Evolutionary conservation across 2,888 invertebrate species (phyloP).

Genomic region (Macroteleia sp.): DNA sequence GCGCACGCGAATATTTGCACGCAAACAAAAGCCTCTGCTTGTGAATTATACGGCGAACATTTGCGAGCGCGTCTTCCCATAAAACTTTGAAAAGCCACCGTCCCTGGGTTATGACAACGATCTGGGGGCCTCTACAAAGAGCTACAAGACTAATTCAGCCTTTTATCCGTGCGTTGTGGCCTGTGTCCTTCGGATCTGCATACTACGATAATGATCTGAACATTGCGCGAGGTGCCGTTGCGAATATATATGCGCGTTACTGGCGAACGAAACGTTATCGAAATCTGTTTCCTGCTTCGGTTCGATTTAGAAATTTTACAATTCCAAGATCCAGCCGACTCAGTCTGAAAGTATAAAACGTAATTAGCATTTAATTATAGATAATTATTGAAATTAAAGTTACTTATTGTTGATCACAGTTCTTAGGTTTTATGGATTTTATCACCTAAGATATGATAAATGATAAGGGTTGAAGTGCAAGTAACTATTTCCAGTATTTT

Average conservation of each 20-base stretch:
- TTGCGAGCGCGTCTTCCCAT: constrained; percentile 37
- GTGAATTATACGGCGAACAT: constrained; percentile 44
- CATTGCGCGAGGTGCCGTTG: constrained; percentile 55
- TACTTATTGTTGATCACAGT: constrained; percentile 12
- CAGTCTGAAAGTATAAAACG: constrained; percentile 27
- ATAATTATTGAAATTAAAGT: constrained; percentile 49
- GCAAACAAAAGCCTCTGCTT: constrained; percentile 44
- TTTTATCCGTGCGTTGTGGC: constrained; percentile 45
- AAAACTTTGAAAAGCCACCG: constrained; percentile 57
- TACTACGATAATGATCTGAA: constrained; percentile 56
- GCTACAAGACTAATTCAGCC: constrained; percentile 53
- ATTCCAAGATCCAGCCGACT: constrained; percentile 18
- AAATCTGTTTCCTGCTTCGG: constrained; percentile 46
- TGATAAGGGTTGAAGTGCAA: constrained; percentile 18
- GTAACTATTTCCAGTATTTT: background rate
- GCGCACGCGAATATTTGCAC: constrained; percentile 33
- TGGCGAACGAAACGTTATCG: constrained; percentile 22
- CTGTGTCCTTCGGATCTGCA: constrained; percentile 59
- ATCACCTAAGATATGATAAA: constrained; percentile 16
- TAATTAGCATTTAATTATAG: constrained; percentile 53
- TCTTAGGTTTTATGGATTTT: constrained; percentile 6
- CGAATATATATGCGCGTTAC: constrained; percentile 39
- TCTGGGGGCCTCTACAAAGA: constrained; percentile 33
- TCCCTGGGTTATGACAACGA: constrained; percentile 63
- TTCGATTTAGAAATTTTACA: constrained; percentile 31